Evolutionary conservation across 2,888 invertebrate genomes (phyloP).

Genomic region (Hanleya hanleyi): DNA sequence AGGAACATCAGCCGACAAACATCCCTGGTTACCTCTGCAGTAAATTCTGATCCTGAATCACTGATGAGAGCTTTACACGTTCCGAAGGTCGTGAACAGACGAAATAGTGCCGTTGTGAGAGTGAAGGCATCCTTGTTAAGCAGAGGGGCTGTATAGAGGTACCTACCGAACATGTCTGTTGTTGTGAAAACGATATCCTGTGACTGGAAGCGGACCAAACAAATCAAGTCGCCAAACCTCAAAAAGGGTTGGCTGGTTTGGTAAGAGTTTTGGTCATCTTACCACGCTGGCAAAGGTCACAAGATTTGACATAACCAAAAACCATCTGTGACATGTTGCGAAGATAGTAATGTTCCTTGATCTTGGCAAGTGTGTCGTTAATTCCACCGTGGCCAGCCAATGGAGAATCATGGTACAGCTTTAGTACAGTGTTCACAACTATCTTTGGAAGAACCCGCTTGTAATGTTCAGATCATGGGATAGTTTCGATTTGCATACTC

Average conservation of each 20-base stretch:
- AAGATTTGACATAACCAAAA: conserved; percentile 9
- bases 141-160: neutral
- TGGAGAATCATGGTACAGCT: conserved; percentile 9
- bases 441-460: conserved; percentile 11
- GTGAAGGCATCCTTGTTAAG: conserved; percentile 2
- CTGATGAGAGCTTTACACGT: neutral
- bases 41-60: conserved; percentile 9
- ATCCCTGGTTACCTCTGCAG: neutral
- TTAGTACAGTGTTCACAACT: conserved; percentile 2
- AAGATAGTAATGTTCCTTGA: conserved; percentile 12
- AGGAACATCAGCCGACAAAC: neutral
- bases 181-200: neutral
- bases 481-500: conserved; percentile 18
- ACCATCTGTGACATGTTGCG: neutral
- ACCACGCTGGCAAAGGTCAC: conserved; percentile 7
- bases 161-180: neutral
- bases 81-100: neutral
- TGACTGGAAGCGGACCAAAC: neutral
- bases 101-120: neutral
- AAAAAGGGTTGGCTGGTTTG: neutral
- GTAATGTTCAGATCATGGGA: conserved; percentile 9
- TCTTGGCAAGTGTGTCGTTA: conserved; percentile 13
- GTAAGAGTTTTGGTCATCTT: conserved; percentile 6
- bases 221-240: neutral
- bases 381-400: conserved; percentile 20